Evolutionary conservation across 1,140 invertebrate genomes (phyloP), one percentile per base, ranked within the genome.

Genomic region (Bilobella aurantiaca): DNA sequence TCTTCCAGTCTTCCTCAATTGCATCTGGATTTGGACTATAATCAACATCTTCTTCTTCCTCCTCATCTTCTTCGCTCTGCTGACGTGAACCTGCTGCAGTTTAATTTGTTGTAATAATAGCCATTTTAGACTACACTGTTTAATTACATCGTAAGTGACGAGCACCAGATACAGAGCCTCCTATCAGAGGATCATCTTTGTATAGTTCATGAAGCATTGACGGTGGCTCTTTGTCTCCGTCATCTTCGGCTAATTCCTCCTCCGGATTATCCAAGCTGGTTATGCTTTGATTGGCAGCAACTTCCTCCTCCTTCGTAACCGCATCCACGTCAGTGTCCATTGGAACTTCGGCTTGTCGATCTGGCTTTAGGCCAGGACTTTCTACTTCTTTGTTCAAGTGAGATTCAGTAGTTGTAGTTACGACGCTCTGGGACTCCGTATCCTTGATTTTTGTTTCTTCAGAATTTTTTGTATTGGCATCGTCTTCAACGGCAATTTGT

Each of bases 21-120:
- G n/a, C n/a, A n/a, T n/a, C n/a, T n/a, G n/a, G n/a, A n/a, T 75
- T 74, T 21, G 74, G 74, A 61, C 68, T 67, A 57, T 75, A 72
- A 66, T 74, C 69, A 66, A 74, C 73, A 73, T 81, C 78, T 49
- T 78, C 75, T 64, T 79, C 78, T 34, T 79, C 87, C 73, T 86
- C 85, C 29, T 78, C 76, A 56, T 79, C 79, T 67, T 70, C 79
- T 68, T 86, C 83, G 72, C 80, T 85, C 68, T 82, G 82, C 1
- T 85, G 82, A 68, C 82, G 73, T 5, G 85, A 84, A 23, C 86
- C 82, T 74, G 79, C 76, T 77, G 76, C 65, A 75, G 76, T 42
- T n/a, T n/a, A n/a, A n/a, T n/a, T n/a, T n/a, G n/a, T n/a, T n/a
- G n/a, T n/a, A n/a, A n/a, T n/a, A n/a, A n/a, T n/a, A n/a, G n/a